Percentiles rank a stretch among this genome's conserved stretches.
phyloP scores from a whole-genome alignment of 2,113 vertebrate species.

The Anarrhichthys ocellatus region DNA sequence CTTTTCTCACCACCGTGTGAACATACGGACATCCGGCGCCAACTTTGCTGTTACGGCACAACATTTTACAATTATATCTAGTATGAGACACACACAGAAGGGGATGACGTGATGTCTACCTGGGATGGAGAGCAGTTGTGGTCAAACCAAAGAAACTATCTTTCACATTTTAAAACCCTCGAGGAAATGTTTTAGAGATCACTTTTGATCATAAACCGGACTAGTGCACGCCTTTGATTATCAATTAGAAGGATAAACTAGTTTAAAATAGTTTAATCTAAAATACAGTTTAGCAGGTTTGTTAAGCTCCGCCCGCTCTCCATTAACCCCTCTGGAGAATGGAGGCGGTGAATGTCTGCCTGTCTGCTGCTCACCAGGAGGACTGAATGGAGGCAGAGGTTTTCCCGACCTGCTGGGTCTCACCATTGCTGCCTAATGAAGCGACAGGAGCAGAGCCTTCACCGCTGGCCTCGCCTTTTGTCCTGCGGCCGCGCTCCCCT shows the following conservation, averaged over 20 bases:
- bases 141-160: neutral
- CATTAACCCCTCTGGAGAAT: neutral
- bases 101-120: neutral
- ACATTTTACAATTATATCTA: neutral
- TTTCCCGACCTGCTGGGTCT: constrained; percentile 55
- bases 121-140: neutral
- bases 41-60: neutral
- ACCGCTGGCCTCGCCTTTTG: constrained; percentile 59
- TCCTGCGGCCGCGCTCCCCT: constrained; percentile 26
- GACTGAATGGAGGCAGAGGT: constrained; percentile 55
- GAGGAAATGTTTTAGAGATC: neutral
- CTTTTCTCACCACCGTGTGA: neutral
- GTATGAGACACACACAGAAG: neutral
- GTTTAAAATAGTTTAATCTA: no score
- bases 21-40: constrained; percentile 1
- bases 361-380: constrained; percentile 41
- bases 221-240: no score
- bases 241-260: no score
- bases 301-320: neutral
- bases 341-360: constrained; percentile 29
- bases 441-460: constrained; percentile 52
- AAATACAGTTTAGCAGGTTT: neutral
- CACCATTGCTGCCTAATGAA: constrained; percentile 70
- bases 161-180: neutral
- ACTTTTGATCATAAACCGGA: neutral